Evolutionary conservation across 1,140 invertebrate species (phyloP).

Genomic region (Pinna nobilis): DNA sequence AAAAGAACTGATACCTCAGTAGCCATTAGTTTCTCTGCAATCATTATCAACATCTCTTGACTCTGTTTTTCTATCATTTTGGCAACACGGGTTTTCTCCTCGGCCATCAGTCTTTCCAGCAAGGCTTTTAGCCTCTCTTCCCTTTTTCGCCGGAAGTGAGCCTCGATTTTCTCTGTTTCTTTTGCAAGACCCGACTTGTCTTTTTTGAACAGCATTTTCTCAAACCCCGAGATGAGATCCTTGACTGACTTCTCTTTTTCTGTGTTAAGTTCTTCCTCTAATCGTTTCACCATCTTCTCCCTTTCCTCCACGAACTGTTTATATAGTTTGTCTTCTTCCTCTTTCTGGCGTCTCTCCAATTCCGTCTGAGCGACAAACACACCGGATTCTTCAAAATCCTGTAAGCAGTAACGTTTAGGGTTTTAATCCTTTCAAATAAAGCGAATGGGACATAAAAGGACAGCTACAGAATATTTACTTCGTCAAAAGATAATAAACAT

Average conservation of each 20-base stretch:
- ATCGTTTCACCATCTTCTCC: constrained; percentile 51
- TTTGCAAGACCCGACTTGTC: constrained; percentile 54
- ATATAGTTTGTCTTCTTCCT: constrained; percentile 70
- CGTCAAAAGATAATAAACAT: too few species aligned
- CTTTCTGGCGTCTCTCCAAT: constrained; percentile 65
- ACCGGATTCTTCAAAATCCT: constrained; percentile 70
- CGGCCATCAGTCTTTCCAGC: constrained; percentile 63
- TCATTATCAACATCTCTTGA: constrained; percentile 71
- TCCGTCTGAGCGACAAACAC: constrained; percentile 68
- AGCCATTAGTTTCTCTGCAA: constrained; percentile 62
- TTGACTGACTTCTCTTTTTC: constrained; percentile 67
- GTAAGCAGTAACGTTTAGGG: constrained; percentile 4
- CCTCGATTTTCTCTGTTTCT: constrained; percentile 62
- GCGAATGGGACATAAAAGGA: not conserved
- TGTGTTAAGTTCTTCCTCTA: constrained; percentile 64
- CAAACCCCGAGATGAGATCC: constrained; percentile 64
- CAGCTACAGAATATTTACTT: not conserved
- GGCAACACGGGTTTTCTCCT: constrained; percentile 66
- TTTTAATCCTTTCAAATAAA: too few species aligned
- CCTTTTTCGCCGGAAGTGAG: constrained; percentile 59
- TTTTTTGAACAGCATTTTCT: constrained; percentile 52
- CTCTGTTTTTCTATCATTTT: constrained; percentile 71
- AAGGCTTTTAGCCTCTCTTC: constrained; percentile 63
- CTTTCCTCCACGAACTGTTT: constrained; percentile 62
- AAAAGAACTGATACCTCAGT: too few species aligned